phyloP scores from a whole-genome alignment of 2,113 vertebrate species.

The Merops nubicus region DNA sequence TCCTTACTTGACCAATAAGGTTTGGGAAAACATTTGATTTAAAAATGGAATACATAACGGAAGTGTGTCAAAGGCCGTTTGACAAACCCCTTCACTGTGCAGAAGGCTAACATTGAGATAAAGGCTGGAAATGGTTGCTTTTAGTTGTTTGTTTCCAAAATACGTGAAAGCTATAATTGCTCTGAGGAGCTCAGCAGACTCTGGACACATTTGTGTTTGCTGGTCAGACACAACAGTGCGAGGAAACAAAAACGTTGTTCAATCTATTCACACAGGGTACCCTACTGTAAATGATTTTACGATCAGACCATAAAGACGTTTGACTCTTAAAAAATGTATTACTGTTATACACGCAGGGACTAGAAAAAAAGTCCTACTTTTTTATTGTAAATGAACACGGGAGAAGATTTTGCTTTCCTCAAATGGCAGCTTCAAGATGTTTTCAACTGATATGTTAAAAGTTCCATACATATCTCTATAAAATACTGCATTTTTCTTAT shows the following conservation, averaged over 20 bases:
- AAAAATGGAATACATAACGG: neutral
- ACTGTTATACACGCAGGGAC: neutral
- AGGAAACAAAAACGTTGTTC: neutral
- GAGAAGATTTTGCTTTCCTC: neutral
- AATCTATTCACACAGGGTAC: neutral
- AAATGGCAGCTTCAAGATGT: neutral
- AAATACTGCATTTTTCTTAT: neutral
- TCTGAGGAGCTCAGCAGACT: neutral
- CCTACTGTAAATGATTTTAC: neutral
- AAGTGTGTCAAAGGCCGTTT: neutral
- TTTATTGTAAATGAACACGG: neutral
- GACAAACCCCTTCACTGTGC: neutral
- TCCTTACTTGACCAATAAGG: conserved; percentile 73
- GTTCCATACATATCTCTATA: neutral
- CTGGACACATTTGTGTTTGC: neutral
- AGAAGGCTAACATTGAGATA: neutral
- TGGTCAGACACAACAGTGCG: neutral
- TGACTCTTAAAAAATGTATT: neutral
- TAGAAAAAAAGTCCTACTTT: neutral
- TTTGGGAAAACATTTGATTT: neutral
- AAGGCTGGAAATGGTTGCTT: neutral
- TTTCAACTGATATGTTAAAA: neutral
- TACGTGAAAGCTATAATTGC: neutral
- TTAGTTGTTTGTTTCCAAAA: neutral
- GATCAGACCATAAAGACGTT: neutral